phyloP scores from a whole-genome alignment of 2,888 invertebrate species.

The Lissonota sp. region DNA sequence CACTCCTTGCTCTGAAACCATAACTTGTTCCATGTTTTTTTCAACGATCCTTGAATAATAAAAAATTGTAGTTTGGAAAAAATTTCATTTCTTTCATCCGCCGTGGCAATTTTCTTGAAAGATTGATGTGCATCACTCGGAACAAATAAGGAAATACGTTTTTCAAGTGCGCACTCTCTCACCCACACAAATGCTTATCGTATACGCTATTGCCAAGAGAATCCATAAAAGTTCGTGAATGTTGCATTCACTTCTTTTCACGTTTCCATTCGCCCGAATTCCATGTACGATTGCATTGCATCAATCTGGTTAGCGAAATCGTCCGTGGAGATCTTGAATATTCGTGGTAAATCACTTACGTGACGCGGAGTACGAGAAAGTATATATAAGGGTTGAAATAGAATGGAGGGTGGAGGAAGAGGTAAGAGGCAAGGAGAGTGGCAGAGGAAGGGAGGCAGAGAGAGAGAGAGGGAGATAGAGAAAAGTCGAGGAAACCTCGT shows the following conservation, averaged over 20 bases:
- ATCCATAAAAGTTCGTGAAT: slow-evolving; percentile 32
- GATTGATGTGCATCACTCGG: too few species aligned
- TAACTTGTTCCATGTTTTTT: too few species aligned
- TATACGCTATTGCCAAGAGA: slow-evolving; percentile 5
- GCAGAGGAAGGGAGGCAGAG: slow-evolving; percentile 1
- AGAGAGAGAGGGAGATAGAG: slow-evolving; percentile 24
- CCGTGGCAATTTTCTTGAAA: background rate
- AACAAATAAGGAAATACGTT: too few species aligned
- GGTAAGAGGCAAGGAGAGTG: background rate
- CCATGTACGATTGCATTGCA: slow-evolving; percentile 11
- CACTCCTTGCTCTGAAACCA: background rate
- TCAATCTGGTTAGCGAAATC: slow-evolving; percentile 56
- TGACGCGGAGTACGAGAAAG: slow-evolving; percentile 37
- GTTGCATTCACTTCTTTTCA: background rate
- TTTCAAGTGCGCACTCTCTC: too few species aligned
- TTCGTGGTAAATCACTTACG: slow-evolving; percentile 57
- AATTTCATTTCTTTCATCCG: too few species aligned
- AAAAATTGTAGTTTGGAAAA: too few species aligned
- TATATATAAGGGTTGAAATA: slow-evolving; percentile 10
- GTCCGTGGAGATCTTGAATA: slow-evolving; percentile 60
- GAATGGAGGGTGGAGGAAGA: too few species aligned
- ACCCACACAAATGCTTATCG: too few species aligned
- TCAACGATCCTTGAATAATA: too few species aligned
- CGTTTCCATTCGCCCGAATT: background rate
- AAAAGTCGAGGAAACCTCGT: slow-evolving; percentile 61